Evolutionary conservation across 2,113 vertebrate genomes (phyloP), one percentile per base, ranked within the genome.

Genomic region (Conger conger): DNA sequence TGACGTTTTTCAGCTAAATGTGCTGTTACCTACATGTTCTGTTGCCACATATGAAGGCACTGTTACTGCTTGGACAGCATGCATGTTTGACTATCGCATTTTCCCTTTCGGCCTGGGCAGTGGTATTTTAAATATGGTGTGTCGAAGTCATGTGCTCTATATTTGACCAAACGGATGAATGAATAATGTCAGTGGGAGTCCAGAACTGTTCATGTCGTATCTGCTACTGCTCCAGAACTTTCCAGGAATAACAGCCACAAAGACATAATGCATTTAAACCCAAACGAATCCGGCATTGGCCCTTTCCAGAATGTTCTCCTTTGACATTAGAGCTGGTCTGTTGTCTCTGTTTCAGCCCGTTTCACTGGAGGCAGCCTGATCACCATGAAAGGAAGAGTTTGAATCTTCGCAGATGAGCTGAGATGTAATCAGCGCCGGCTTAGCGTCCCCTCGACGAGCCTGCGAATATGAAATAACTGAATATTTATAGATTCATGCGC

Each of bases 371-470:
- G 90, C 92, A 82, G 86, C 86, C 89, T 91, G 93, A 94, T 92
- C 87, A 87, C 92, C 93, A 93, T 94, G 92, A 95, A 95, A 95
- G 94, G 86, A 81, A 93, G 89, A 79, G 91, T 92, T 93, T 90
- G 93, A 92, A 87, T 93, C 90, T 91, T 88, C 90, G 88, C 89
- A 93, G 94, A 93, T 90, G 91, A 90, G 91, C 88, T 73, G 85
- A 93, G 94, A 93, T 95, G 86, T 91, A 93, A 95, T 95, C 94
- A 92, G 6, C 45, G 86, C 81, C 81, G 87, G 90, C 87, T 89
- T 89, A 89, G 88, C 76, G 86, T 93, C 86, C 83, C 89, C 88
- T 87, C 88, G 92, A 89, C 87, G 88, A 88, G 88, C 88, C 93
- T 91, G 89, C 86, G 90, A 88, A 86, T 91, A 94, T 91, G 89